Base-by-base conservation (phyloP, 1,140 invertebrate genomes). In the Ctenoplectra terminalis region DNA sequence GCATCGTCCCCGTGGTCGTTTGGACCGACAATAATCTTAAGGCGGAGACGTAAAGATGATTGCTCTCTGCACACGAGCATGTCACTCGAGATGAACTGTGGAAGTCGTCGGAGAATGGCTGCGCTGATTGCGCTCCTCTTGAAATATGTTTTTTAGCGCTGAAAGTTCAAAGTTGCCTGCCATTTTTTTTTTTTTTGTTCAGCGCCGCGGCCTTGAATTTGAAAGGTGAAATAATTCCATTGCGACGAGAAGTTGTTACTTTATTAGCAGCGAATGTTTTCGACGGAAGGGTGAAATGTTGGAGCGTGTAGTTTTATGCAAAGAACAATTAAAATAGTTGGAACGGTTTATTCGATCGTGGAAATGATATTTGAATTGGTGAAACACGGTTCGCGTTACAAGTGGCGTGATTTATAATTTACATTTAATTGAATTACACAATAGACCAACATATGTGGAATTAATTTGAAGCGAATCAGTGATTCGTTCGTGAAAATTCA, bases 11-110 rank as follows among this genome's bases (percentile, higher is more conserved):
- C 60, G 67, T 43, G 37, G 50, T 58, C 70, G 75, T 69, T 54
- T 67, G 66, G 29, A 17, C 60, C 56, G 61, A 43, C 71, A 61
- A 86, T 82, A 78, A 87, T 87, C 86, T 69, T 50, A 43, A 77
- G 75, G 31, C 64, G 64, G 61, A 72, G 73, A 64, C 72, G 37
- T 80, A 75, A 86, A 80, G 81, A 69, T 87, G 84, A 87, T 87
- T 86, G 76, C 50, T 31, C 66, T 43, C 29, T 17, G 26, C 23
- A 20, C 23, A 43, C 58, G 26, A 11, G 54, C 29, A 46, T 37
- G 63, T 66, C 52, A 61, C 37, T 40, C 37, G n/a, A 56, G 69
- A 70, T 56, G 73, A 34, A 71, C 31, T 54, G n/a, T 40, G 7
- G 37, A 64, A 7, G 6, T n/a, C 5, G 37, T 34, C 46, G 2